phyloP scores from a whole-genome alignment of 2,888 invertebrate species.

The Vesta saturnalis region DNA sequence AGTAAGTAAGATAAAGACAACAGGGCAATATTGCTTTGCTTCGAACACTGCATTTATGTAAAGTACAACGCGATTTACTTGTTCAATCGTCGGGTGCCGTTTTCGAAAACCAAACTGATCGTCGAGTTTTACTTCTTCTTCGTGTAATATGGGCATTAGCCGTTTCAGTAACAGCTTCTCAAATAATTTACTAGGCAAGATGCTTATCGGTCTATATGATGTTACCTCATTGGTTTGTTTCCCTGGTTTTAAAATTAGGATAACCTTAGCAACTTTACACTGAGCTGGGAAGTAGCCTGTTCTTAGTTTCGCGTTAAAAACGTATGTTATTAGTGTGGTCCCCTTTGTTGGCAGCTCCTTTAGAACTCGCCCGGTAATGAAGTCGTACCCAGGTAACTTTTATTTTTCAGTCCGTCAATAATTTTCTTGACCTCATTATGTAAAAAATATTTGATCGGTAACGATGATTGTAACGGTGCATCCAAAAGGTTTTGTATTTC shows the following conservation, averaged over 20 bases:
- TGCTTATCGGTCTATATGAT: slow-evolving; percentile 9
- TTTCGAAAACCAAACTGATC: neutral
- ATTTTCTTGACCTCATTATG: slow-evolving; percentile 5
- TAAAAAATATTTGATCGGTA: too few relatives aligned
- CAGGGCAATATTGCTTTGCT: slow-evolving; percentile 15
- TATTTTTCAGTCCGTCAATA: neutral
- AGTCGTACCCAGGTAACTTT: slow-evolving; percentile 14
- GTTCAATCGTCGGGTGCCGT: neutral
- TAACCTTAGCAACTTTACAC: slow-evolving; percentile 6
- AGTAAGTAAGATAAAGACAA: slow-evolving; percentile 13
- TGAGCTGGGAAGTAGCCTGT: slow-evolving; percentile 9
- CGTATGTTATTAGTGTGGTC: neutral
- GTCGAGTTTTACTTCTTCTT: slow-evolving; percentile 12
- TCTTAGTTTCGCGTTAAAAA: slow-evolving; percentile 11
- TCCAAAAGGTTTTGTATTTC: slow-evolving; percentile 13
- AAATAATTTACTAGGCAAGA: slow-evolving; percentile 17
- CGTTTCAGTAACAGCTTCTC: slow-evolving; percentile 12
- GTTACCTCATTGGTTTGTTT: neutral
- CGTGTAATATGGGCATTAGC: slow-evolving; percentile 10
- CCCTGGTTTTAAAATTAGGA: slow-evolving; percentile 8
- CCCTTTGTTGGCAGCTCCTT: slow-evolving; percentile 9
- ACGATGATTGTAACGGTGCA: slow-evolving; percentile 15
- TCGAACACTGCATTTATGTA: slow-evolving; percentile 16
- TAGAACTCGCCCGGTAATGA: neutral
- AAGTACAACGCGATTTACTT: slow-evolving; percentile 9